Conservation (phyloP, 2,113 vertebrate genomes). For the Clarias batrachus region DNA sequence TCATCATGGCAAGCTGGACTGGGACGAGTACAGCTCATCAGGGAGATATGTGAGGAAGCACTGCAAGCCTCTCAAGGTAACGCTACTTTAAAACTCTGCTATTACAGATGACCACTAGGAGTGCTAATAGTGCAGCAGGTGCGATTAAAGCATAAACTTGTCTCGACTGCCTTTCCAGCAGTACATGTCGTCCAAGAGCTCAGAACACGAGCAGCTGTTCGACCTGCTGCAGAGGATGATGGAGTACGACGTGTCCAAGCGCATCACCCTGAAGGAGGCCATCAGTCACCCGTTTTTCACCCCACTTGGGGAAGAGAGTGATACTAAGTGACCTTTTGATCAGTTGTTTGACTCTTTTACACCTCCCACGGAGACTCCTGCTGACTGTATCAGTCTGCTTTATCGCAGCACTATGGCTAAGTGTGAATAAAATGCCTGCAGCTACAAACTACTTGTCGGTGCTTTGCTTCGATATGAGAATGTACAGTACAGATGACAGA, state of each 20-base stretch:
- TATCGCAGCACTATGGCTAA: slow-evolving; percentile 6
- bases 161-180: slow-evolving; percentile 69
- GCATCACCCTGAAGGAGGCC: slow-evolving; percentile 89
- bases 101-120: neutral
- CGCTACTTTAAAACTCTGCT: neutral
- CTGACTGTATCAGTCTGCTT: slow-evolving; percentile 89
- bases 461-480: neutral
- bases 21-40: slow-evolving; percentile 86
- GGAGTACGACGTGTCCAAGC: slow-evolving; percentile 86
- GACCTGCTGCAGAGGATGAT: slow-evolving; percentile 92
- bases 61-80: slow-evolving; percentile 91
- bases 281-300: slow-evolving; percentile 87
- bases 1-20: slow-evolving; percentile 84
- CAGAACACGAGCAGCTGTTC: slow-evolving; percentile 86
- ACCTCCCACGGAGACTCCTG: slow-evolving; percentile 76
- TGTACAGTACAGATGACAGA: neutral
- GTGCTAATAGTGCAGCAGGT: neutral
- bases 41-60: slow-evolving; percentile 88
- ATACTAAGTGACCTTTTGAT: slow-evolving; percentile 48
- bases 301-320: slow-evolving; percentile 70
- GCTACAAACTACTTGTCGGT: neutral
- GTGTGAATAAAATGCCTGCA: neutral
- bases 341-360: slow-evolving; percentile 26
- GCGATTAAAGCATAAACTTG: too few species aligned
- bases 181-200: slow-evolving; percentile 84